Conservation (phyloP, 2,888 invertebrate genomes). For the Escarpia spicata region DNA sequence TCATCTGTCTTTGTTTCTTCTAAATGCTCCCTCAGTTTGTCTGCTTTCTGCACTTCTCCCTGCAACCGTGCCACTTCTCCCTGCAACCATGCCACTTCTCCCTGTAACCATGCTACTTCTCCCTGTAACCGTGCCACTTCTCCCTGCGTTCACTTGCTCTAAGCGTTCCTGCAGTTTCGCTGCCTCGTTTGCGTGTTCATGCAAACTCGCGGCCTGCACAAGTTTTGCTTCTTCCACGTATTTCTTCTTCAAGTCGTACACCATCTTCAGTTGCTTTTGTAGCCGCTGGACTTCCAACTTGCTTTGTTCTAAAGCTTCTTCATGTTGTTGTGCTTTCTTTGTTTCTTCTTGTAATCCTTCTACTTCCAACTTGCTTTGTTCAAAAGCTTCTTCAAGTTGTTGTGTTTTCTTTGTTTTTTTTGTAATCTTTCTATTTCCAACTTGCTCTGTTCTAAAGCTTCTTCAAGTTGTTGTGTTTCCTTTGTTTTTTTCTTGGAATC, state of each 20-base stretch:
- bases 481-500: neutral
- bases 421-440: neutral
- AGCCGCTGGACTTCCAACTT: neutral
- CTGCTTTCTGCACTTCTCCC: constrained; percentile 19
- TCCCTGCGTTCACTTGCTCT: neutral
- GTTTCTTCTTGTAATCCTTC: neutral
- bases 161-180: neutral
- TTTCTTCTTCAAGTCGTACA: neutral
- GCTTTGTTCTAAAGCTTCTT: neutral
- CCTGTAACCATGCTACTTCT: neutral
- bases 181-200: neutral
- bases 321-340: neutral
- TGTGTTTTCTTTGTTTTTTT: neutral
- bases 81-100: neutral
- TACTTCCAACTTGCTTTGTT: neutral
- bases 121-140: too few relatives aligned
- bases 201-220: neutral
- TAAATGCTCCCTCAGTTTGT: constrained; percentile 7
- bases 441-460: neutral
- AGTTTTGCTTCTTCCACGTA: neutral
- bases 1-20: constrained; percentile 23
- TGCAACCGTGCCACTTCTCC: neutral
- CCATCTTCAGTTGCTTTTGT: neutral
- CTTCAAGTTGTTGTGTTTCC: neutral
- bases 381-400: neutral